Evolutionary conservation across 2,113 vertebrate species (phyloP).

Genomic region (Carassius gibelio): DNA sequence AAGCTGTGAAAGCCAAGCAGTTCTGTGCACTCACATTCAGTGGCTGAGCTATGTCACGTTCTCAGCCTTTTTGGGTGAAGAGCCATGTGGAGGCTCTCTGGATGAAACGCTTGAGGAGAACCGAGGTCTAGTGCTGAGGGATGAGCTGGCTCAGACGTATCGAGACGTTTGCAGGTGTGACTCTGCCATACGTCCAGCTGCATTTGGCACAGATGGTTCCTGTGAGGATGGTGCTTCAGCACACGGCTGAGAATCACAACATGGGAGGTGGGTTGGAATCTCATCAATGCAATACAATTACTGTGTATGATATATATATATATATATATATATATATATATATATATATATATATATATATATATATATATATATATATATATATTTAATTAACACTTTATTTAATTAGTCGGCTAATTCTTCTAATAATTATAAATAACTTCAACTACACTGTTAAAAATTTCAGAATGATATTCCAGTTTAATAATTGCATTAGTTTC

Average conservation of each 20-base stretch:
- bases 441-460: no score
- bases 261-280: constrained; percentile 83
- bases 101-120: constrained; percentile 70
- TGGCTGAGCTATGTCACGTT: constrained; percentile 54
- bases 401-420: no score
- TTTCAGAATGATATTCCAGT: no score
- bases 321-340: no score
- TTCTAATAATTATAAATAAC: no score
- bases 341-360: no score
- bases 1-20: constrained; percentile 3
- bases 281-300: constrained; percentile 73
- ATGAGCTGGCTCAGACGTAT: constrained; percentile 72
- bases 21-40: neutral
- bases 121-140: constrained; percentile 73
- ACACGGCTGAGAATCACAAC: constrained; percentile 69
- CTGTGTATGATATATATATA: no score
- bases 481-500: no score
- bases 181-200: neutral
- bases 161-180: constrained; percentile 26
- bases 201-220: neutral
- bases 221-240: neutral
- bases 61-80: constrained; percentile 48
- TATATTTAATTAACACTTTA: no score
- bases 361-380: no score
- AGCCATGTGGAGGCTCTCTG: constrained; percentile 57